Percentiles rank a stretch among this genome's conserved stretches.
Conservation (phyloP, 2,888 invertebrate genomes). For the Lasioglossum calceatum region DNA sequence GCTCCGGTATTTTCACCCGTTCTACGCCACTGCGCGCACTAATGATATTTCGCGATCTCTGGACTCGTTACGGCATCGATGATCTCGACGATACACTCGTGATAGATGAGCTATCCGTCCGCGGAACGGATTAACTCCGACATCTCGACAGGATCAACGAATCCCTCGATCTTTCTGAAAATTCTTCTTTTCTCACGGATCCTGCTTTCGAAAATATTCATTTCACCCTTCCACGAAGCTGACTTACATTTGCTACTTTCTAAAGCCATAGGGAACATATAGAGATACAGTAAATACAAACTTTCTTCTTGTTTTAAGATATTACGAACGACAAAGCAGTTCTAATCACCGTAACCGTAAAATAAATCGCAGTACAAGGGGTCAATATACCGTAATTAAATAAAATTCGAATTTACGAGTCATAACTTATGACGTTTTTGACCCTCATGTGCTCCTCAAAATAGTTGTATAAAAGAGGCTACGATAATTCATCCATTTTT, state of each 20-base stretch:
- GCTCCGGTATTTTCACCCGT: slow-evolving; percentile 59
- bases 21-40: slow-evolving; percentile 71
- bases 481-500: no score
- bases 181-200: background rate
- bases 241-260: background rate
- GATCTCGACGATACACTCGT: slow-evolving; percentile 12
- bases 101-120: slow-evolving; percentile 9
- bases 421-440: no score
- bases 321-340: no score
- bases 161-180: background rate
- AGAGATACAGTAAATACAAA: no score
- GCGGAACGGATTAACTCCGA: background rate
- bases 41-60: slow-evolving; percentile 70
- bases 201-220: background rate
- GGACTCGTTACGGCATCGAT: slow-evolving; percentile 35
- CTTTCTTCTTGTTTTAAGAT: no score
- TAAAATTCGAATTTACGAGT: no score
- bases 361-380: no score
- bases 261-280: background rate
- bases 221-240: background rate
- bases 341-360: no score
- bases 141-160: background rate
- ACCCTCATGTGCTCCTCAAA: no score
- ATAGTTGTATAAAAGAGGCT: no score
- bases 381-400: no score